Evolutionary conservation across 2,888 invertebrate genomes (phyloP).

Genomic region (Scelioninae gen. 1): DNA sequence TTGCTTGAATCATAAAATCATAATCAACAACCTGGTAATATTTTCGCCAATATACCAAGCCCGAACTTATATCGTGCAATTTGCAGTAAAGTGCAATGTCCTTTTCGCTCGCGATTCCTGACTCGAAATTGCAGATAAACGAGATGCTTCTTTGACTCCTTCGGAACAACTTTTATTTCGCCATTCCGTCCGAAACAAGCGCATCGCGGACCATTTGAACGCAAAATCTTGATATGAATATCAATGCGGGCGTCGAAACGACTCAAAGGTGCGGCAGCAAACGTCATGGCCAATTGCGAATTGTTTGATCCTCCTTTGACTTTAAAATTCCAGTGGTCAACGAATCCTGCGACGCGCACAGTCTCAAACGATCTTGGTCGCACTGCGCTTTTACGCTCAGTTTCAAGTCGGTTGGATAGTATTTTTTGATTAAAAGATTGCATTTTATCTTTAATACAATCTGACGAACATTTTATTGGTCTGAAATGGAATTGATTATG

Average conservation of each 20-base stretch:
- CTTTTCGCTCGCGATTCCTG: slow-evolving; percentile 12
- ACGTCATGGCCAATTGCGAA: slow-evolving; percentile 18
- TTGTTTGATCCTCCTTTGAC: slow-evolving; percentile 55
- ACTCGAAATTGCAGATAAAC: slow-evolving; percentile 30
- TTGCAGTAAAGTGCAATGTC: slow-evolving; percentile 40
- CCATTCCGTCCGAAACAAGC: slow-evolving; percentile 1
- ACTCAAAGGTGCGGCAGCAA: slow-evolving; percentile 29
- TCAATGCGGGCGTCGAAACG: slow-evolving; percentile 39
- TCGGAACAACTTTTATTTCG: slow-evolving; percentile 38
- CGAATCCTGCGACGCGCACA: slow-evolving; percentile 11
- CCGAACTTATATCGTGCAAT: slow-evolving; percentile 18
- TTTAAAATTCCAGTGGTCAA: slow-evolving; percentile 49
- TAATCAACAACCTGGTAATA: slow-evolving; percentile 64
- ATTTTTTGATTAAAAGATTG: slow-evolving; percentile 31
- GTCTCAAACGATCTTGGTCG: slow-evolving; percentile 9
- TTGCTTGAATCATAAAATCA: slow-evolving; percentile 75
- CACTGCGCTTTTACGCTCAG: slow-evolving; percentile 4
- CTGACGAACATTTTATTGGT: slow-evolving; percentile 15
- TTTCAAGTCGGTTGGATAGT: slow-evolving; percentile 4
- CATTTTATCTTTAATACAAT: not conserved
- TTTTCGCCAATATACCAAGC: slow-evolving; percentile 43
- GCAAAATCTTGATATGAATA: slow-evolving; percentile 57
- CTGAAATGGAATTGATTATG: slow-evolving; percentile 14
- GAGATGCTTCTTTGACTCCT: slow-evolving; percentile 1
- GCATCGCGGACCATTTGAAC: slow-evolving; percentile 13